A percentile compares a stretch with the other conserved stretches of the same genome.
Evolutionary conservation across 2,797 vertebrate species (phyloP).

Genomic region (Synanceia verrucosa): DNA sequence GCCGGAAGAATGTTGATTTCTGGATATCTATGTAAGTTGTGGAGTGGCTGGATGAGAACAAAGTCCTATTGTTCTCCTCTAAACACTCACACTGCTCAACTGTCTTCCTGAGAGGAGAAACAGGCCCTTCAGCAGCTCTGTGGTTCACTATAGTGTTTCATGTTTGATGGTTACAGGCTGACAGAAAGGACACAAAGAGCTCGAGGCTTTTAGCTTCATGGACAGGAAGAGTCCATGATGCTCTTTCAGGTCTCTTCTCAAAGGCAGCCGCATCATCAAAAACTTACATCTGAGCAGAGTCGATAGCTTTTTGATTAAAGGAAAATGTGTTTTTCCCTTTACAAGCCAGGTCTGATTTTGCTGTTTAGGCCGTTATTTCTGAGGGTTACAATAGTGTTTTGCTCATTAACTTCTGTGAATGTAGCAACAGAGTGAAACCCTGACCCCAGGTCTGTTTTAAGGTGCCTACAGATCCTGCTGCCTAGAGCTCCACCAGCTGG

Average conservation of each 20-base stretch:
- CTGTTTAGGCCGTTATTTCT: not conserved
- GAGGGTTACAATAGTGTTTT: not conserved
- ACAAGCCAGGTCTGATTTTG: not conserved
- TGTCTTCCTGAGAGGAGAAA: slow-evolving; percentile 14
- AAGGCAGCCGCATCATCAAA: slow-evolving; percentile 2
- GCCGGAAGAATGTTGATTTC: not conserved
- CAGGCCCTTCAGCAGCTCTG: slow-evolving; percentile 10
- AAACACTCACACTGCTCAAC: not conserved
- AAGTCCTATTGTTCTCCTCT: slow-evolving; percentile 22
- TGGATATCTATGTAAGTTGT: not conserved
- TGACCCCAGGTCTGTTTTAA: not conserved
- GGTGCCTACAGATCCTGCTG: not conserved
- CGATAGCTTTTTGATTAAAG: slow-evolving; percentile 38
- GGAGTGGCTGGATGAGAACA: not conserved
- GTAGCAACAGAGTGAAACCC: not conserved
- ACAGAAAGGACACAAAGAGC: slow-evolving; percentile 30
- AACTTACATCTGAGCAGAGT: slow-evolving; percentile 11
- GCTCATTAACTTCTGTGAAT: not conserved
- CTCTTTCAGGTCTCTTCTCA: slow-evolving; percentile 32
- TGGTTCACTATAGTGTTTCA: slow-evolving; percentile 18
- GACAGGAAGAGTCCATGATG: slow-evolving; percentile 15
- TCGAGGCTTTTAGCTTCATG: slow-evolving; percentile 24
- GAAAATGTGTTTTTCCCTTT: slow-evolving; percentile 9
- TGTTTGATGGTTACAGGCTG: slow-evolving; percentile 40
- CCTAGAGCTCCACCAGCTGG: not conserved